Base-by-base conservation (phyloP, 2,113 vertebrate species). In the Hemicordylus capensis region DNA sequence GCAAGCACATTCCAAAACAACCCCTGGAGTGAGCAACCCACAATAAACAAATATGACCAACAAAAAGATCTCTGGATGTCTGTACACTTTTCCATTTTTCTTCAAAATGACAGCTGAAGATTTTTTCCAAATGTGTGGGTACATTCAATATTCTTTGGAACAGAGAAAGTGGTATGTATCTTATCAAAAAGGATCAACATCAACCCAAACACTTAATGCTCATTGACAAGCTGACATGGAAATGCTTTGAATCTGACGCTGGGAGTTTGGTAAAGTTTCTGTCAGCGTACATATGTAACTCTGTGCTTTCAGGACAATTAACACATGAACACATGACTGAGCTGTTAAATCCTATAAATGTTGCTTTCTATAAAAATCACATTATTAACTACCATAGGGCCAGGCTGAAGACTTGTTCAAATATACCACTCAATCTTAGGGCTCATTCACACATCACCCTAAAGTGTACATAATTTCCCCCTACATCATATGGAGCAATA, bases 1-100 rank as follows among this genome's bases (percentile, higher is more conserved):
- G 67, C 58, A 90, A 90, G 46, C 11, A 59, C 80, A 80, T 90
- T 91, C 85, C 75, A 91, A 83, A 91, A 78, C 59, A 90, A 48
- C 69, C 85, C 78, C 67, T 86, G 67, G 77, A 81, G 39, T 37
- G 54, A 92, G 59, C 2, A 87, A 24, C 39, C 39, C 77, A 90
- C 80, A 54, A 80, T 80, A 91, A 91, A 89, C 19, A 91, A 48
- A 8, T 22, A 34, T n/a, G 76, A 42, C 24, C 22, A 63, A 76
- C 81, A 85, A 76, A 93, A 91, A 72, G 15, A 61, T 91, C 93
- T 94, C 87, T 90, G 76, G 83, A 84, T 39, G 46, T 51, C 76
- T 75, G 48, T 69, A 78, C 80, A 37, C 72, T 81, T 92, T 93
- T 63, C 72, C 34, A 78, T 85, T 91, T 90, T 83, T 89, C 74